Evolutionary conservation across 2,888 invertebrate genomes (phyloP).

Genomic region (Myathropa florea): DNA sequence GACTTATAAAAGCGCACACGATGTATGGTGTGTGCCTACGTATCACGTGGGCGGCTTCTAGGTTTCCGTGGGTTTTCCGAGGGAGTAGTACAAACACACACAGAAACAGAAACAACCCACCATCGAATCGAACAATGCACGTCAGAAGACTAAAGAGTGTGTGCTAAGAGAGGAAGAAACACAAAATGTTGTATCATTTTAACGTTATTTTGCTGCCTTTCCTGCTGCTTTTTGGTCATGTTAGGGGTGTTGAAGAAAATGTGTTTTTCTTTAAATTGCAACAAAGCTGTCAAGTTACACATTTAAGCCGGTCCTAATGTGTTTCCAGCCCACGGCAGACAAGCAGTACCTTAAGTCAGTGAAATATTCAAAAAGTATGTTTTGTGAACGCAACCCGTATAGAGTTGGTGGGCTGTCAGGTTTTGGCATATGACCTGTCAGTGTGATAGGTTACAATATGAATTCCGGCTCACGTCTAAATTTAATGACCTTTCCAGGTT

Average conservation of each 20-base stretch:
- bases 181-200: not conserved
- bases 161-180: not conserved
- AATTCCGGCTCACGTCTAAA: not conserved
- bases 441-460: not conserved
- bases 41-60: constrained; percentile 20
- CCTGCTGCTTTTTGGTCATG: not conserved
- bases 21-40: not conserved
- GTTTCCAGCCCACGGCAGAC: not conserved
- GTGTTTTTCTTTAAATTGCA: not conserved
- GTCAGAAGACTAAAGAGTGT: not conserved
- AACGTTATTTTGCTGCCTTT: no score
- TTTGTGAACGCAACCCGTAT: not conserved
- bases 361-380: not conserved
- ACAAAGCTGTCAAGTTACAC: not conserved
- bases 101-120: not conserved
- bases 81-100: not conserved
- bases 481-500: not conserved
- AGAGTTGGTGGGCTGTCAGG: not conserved
- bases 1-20: constrained; percentile 13
- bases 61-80: constrained; percentile 50
- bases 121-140: not conserved
- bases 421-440: not conserved
- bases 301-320: not conserved
- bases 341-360: not conserved
- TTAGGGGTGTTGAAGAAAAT: not conserved